Conservation (phyloP, 2,113 vertebrate species). For the Formicarius rufipectus region DNA sequence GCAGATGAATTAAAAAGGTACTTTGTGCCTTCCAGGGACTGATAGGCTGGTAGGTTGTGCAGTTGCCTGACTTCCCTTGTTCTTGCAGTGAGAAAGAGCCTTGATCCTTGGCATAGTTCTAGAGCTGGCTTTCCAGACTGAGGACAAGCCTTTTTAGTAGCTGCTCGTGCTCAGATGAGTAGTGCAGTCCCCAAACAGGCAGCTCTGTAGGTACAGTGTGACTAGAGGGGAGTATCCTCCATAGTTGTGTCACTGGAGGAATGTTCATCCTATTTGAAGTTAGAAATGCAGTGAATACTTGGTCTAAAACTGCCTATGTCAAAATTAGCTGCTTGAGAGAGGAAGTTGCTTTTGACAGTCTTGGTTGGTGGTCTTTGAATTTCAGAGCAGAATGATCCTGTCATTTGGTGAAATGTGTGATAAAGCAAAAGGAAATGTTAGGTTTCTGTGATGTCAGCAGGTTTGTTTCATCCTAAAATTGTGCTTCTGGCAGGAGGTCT, state of each 20-base stretch:
- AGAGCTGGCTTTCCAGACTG: neutral
- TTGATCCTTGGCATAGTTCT: neutral
- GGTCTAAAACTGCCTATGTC: neutral
- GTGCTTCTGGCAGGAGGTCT: neutral
- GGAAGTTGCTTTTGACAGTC: neutral
- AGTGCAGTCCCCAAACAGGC: neutral
- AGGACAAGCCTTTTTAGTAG: neutral
- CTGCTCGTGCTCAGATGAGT: neutral
- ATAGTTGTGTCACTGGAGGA: neutral
- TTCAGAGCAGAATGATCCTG: neutral
- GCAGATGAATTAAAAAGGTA: neutral
- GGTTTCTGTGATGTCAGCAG: neutral
- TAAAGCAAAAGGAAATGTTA: neutral
- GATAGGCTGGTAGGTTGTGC: neutral
- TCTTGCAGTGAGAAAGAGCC: neutral
- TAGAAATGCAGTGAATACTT: neutral
- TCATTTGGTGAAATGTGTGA: neutral
- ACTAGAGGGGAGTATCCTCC: neutral
- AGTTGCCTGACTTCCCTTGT: neutral
- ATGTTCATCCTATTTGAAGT: neutral
- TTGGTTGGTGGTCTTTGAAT: neutral
- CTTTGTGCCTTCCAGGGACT: neutral
- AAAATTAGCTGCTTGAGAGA: neutral
- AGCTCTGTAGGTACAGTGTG: neutral
- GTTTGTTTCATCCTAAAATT: neutral